phyloP scores from a whole-genome alignment of 2,113 vertebrate genomes.

The Tyto alba region DNA sequence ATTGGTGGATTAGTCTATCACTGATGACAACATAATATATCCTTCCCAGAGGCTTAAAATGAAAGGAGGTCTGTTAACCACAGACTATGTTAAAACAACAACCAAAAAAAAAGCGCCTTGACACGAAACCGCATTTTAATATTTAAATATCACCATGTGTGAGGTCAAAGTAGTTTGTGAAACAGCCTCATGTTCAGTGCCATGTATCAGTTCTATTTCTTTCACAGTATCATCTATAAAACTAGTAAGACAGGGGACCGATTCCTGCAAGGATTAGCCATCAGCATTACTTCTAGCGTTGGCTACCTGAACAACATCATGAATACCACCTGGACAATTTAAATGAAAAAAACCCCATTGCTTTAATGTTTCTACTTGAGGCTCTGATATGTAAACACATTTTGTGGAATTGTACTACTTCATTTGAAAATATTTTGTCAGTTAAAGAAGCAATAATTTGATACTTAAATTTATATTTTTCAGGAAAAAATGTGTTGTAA shows the following conservation, averaged over 20 bases:
- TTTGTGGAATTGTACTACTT: background rate
- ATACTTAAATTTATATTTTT: background rate
- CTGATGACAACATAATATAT: constrained; percentile 70
- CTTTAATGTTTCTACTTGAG: background rate
- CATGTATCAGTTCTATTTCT: background rate
- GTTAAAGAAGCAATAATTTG: background rate
- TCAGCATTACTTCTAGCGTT: background rate
- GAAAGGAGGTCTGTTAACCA: constrained; percentile 59
- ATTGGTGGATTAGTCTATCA: constrained; percentile 71
- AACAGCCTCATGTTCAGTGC: background rate
- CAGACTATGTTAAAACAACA: background rate
- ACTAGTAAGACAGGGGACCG: background rate
- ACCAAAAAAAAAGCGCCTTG: rapidly evolving
- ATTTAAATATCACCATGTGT: background rate
- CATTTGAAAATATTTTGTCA: background rate
- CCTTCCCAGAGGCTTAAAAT: constrained; percentile 65
- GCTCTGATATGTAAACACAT: rapidly evolving
- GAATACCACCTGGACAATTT: background rate
- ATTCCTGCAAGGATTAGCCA: background rate
- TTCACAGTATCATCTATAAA: background rate
- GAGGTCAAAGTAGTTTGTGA: background rate
- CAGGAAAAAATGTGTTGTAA: background rate
- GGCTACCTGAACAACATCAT: background rate
- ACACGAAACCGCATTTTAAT: background rate
- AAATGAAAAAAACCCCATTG: background rate